Base-by-base conservation (phyloP, 2,888 invertebrate species). In the Agonopterix alstromeriana region DNA sequence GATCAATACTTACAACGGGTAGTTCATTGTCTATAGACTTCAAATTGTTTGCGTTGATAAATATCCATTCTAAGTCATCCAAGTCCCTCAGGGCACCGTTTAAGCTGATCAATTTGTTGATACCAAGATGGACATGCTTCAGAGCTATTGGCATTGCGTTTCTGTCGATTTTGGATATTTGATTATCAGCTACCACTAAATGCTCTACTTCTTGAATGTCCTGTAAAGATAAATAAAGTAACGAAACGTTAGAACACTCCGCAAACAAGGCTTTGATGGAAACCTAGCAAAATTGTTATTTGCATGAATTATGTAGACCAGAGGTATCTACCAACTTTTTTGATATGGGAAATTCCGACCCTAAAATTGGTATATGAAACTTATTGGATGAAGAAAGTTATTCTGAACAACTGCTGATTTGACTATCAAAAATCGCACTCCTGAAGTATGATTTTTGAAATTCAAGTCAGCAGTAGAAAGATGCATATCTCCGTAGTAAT, bases 1-100 rank as follows among this genome's bases (percentile, higher is more conserved):
- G 17, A 27, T 27, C 27, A 7, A 27, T 27, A 27, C 90, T 91
- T 68, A 90, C 90, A 55, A 91, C 86, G 2, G 96, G 95, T 53
- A 96, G 74, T 77, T 96, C 93, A 43, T 92, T 92, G 45, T 96
- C 95, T 60, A 96, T 85, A 35, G 92, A 90, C 51, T 91, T 91
- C 50, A 96, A 84, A 59, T 93, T 91, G 75, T 96, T 96, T 48
- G 92, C 90, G 68, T 95, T 95, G 46, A 96, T 91, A 60, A 95
- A 93, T 45, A 96, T 89, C 92, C 95, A 94, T 65, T 93, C 93
- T 52, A 96, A 80, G 53, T 93, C 91, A 53, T 92, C 91, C 45
- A 96, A 80, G 50, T 94, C 92, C 53, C 92, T 90, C n/a, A 96
- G 75, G 1, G 95, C 94, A n/a, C 93, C 93, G 69, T 96, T 96